Conservation (phyloP, 2,113 vertebrate genomes). For the Pluvialis apricaria region DNA sequence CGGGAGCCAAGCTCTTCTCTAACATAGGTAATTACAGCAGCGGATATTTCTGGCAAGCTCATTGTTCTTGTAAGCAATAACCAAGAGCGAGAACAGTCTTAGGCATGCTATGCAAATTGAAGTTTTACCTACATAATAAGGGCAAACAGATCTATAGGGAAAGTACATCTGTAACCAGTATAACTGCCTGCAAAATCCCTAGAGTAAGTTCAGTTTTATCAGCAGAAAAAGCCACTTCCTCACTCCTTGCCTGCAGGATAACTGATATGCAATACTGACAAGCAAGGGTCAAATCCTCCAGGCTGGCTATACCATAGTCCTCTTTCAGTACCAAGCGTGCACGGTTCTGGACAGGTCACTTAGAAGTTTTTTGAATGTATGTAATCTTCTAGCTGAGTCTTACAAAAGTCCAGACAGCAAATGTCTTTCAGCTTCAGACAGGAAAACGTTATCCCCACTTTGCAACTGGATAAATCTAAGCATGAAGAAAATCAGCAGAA, state of each 20-base stretch:
- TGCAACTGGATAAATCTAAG: not conserved
- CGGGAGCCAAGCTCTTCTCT: not conserved
- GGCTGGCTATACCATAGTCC: not conserved
- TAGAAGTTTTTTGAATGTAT: not conserved
- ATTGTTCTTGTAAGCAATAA: not conserved
- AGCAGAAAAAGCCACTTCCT: not conserved
- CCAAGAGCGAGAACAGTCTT: not conserved
- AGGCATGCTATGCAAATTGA: not conserved
- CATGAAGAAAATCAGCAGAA: not conserved
- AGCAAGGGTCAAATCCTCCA: not conserved
- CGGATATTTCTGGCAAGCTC: not conserved
- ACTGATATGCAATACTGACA: not conserved
- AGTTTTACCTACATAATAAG: not conserved
- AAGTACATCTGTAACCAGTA: not conserved
- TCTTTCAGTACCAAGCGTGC: not conserved
- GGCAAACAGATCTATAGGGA: not conserved
- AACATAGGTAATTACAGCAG: not conserved
- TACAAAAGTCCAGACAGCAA: not conserved
- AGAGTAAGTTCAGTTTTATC: not conserved
- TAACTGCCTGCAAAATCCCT: not conserved
- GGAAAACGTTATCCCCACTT: not conserved
- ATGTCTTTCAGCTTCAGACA: not conserved
- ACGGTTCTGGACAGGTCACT: fast-evolving
- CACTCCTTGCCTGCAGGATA: not conserved
- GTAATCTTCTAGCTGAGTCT: not conserved